Conservation (phyloP, 2,113 vertebrate species). For the Mesocricetus auratus region DNA sequence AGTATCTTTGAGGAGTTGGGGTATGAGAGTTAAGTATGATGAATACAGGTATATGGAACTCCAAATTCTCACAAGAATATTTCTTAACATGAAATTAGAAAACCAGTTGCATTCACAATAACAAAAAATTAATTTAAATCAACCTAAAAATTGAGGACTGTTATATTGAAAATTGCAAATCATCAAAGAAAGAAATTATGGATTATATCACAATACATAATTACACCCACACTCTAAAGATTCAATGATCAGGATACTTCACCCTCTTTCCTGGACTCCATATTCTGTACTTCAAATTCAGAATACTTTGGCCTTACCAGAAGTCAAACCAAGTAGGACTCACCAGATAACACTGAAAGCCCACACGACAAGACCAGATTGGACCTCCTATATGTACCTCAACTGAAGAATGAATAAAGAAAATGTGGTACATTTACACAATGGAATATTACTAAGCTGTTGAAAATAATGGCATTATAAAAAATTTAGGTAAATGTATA, state of each 20-base stretch:
- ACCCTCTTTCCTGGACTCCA: background rate
- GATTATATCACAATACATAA: background rate
- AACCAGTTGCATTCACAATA: background rate
- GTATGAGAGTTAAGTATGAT: too few relatives aligned
- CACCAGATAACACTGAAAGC: too few relatives aligned
- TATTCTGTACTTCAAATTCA: background rate
- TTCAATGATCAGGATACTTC: background rate
- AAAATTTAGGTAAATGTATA: background rate
- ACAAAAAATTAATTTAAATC: too few relatives aligned
- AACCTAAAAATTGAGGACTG: too few relatives aligned
- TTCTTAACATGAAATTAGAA: background rate
- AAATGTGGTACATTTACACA: background rate
- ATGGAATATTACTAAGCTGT: background rate
- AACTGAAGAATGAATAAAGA: background rate
- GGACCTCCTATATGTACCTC: background rate
- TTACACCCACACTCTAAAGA: too few relatives aligned
- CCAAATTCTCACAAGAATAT: background rate
- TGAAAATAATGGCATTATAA: background rate
- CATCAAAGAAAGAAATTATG: background rate
- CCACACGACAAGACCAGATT: background rate
- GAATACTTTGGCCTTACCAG: background rate
- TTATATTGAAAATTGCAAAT: background rate
- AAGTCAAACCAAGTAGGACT: background rate
- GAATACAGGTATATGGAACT: background rate
- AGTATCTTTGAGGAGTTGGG: too few relatives aligned